Evolutionary conservation across 2,113 vertebrate genomes (phyloP).

Genomic region (Todiramphus chloris): DNA sequence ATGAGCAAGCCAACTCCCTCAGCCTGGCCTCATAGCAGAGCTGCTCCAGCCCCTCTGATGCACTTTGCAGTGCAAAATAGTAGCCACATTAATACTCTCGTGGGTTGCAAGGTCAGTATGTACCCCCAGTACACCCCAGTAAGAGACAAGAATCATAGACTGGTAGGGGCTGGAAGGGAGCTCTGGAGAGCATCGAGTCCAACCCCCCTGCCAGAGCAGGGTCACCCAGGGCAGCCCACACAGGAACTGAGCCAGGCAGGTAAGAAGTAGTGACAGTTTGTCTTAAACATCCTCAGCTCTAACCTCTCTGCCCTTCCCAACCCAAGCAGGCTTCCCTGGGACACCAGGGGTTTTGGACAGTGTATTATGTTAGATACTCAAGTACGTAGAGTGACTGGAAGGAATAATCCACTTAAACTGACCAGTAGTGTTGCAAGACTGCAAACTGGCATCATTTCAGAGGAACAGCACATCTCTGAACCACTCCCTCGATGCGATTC

Average conservation of each 20-base stretch:
- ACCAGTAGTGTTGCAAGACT: neutral
- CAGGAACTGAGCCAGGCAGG: too few species aligned
- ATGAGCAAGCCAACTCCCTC: too few species aligned
- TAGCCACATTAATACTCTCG: neutral
- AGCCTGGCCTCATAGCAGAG: too few species aligned
- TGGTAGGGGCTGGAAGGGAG: too few species aligned
- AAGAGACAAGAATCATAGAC: neutral
- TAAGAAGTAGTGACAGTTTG: neutral
- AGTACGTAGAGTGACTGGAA: fast-evolving
- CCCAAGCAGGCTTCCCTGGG: neutral
- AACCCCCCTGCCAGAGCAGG: too few species aligned
- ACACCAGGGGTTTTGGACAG: neutral
- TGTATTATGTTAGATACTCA: neutral
- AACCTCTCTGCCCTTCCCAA: neutral
- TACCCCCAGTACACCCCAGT: neutral
- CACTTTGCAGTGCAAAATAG: neutral
- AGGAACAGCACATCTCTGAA: neutral
- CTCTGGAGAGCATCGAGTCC: too few species aligned
- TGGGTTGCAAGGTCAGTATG: neutral
- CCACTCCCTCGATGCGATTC: neutral
- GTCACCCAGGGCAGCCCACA: too few species aligned
- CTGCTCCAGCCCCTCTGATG: too few species aligned
- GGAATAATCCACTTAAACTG: neutral
- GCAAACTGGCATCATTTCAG: neutral
- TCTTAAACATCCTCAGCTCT: neutral